Conservation (phyloP, 2,797 vertebrate species). For the Zenarchopterus dispar region DNA sequence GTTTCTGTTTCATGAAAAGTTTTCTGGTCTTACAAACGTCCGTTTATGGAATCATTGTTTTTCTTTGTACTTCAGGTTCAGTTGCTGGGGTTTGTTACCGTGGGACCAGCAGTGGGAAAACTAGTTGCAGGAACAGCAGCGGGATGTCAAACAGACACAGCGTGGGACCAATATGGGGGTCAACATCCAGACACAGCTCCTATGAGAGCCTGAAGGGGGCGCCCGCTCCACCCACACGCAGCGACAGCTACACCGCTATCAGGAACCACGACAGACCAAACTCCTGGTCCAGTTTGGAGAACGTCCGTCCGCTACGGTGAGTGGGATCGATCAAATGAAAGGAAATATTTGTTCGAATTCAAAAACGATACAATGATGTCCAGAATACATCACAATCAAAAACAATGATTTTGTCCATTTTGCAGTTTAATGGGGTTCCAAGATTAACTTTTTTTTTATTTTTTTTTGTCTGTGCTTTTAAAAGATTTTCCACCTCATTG, state of each 20-base stretch:
- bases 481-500: too few relatives aligned
- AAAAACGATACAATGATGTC: too few relatives aligned
- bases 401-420: too few relatives aligned
- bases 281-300: slow-evolving; percentile 89
- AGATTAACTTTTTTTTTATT: too few relatives aligned
- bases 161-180: slow-evolving; percentile 76
- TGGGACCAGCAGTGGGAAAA: slow-evolving; percentile 53
- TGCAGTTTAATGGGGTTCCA: too few relatives aligned
- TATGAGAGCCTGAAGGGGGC: slow-evolving; percentile 82
- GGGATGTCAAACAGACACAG: slow-evolving; percentile 75
- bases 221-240: slow-evolving; percentile 89
- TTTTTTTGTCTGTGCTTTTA: too few relatives aligned
- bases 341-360: too few relatives aligned
- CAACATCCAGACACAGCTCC: slow-evolving; percentile 71
- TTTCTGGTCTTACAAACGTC: not conserved
- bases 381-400: too few relatives aligned
- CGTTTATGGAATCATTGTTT: not conserved
- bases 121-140: slow-evolving; percentile 54
- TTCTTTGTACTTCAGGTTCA: slow-evolving; percentile 12
- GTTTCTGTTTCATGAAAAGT: not conserved
- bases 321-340: not conserved
- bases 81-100: slow-evolving; percentile 65
- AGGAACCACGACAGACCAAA: slow-evolving; percentile 88
- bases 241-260: slow-evolving; percentile 90
- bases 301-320: slow-evolving; percentile 76